phyloP scores from a whole-genome alignment of 2,113 vertebrate species.

The Engraulis encrasicolus region DNA sequence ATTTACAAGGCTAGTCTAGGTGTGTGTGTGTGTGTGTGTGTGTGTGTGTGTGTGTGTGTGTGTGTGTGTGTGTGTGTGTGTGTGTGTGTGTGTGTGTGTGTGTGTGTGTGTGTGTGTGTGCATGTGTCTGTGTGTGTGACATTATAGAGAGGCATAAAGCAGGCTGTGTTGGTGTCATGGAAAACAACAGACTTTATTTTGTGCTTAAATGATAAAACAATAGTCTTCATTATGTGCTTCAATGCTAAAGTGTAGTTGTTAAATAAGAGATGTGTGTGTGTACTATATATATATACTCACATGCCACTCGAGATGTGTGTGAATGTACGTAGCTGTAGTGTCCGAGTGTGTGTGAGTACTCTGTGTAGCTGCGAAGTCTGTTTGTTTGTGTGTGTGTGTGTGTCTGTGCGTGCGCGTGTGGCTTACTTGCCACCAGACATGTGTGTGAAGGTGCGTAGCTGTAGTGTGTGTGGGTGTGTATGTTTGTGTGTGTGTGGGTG shows the following conservation, averaged over 20 bases:
- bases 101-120: neutral
- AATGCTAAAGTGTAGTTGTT: too few relatives aligned
- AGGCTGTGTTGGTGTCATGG: slow-evolving; percentile 32
- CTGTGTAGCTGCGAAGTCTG: neutral
- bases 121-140: neutral
- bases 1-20: too few relatives aligned
- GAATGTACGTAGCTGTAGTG: too few relatives aligned
- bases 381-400: neutral
- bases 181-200: slow-evolving; percentile 39
- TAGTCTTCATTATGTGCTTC: too few relatives aligned
- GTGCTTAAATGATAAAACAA: too few relatives aligned
- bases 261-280: too few relatives aligned
- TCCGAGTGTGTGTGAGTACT: neutral
- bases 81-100: slow-evolving; percentile 15
- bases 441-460: neutral
- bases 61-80: neutral
- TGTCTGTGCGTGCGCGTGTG: slow-evolving; percentile 76
- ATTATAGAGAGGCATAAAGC: too few relatives aligned
- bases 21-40: slow-evolving; percentile 24
- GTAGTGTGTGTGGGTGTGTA: neutral
- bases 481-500: slow-evolving; percentile 12
- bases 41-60: slow-evolving; percentile 12
- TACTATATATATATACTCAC: too few relatives aligned
- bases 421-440: too few relatives aligned
- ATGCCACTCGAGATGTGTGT: too few relatives aligned